Conservation (phyloP, 2,888 invertebrate genomes). For the Drosophila borealis region DNA sequence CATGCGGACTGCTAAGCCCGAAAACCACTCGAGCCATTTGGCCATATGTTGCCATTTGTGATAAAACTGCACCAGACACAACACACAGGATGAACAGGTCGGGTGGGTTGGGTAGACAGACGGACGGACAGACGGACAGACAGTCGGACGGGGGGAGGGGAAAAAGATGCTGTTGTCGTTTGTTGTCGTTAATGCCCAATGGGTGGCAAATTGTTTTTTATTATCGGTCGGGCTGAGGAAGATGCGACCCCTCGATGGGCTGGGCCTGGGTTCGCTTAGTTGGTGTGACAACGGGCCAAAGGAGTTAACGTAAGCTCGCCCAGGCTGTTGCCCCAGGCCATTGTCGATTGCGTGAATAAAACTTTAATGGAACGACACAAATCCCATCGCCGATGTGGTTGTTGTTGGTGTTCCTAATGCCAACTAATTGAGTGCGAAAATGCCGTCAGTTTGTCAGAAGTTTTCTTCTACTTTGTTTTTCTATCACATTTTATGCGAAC, state of each 20-base stretch:
- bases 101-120: conserved; percentile 27
- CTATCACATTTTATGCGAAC: conserved; percentile 51
- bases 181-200: conserved; percentile 81
- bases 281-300: conserved; percentile 45
- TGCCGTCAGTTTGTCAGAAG: conserved; percentile 77
- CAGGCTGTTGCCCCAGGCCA: conserved; percentile 28
- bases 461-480: conserved; percentile 38
- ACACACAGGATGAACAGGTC: conserved; percentile 21
- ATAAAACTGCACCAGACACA: conserved; percentile 67
- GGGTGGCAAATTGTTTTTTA: conserved; percentile 84
- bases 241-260: conserved; percentile 18
- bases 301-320: conserved; percentile 48
- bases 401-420: conserved; percentile 76
- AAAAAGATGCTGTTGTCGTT: conserved; percentile 68
- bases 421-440: conserved; percentile 85
- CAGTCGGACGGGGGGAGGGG: conserved; percentile 12
- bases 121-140: conserved; percentile 19
- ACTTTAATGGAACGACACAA: conserved; percentile 83
- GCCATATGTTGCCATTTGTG: conserved; percentile 82
- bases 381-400: conserved; percentile 70
- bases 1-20: conserved; percentile 57
- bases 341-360: conserved; percentile 81
- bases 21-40: conserved; percentile 69
- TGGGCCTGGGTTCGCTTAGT: conserved; percentile 8
- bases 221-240: conserved; percentile 59